Conservation (phyloP, 2,797 vertebrate genomes). For the Argyrosomus regius region DNA sequence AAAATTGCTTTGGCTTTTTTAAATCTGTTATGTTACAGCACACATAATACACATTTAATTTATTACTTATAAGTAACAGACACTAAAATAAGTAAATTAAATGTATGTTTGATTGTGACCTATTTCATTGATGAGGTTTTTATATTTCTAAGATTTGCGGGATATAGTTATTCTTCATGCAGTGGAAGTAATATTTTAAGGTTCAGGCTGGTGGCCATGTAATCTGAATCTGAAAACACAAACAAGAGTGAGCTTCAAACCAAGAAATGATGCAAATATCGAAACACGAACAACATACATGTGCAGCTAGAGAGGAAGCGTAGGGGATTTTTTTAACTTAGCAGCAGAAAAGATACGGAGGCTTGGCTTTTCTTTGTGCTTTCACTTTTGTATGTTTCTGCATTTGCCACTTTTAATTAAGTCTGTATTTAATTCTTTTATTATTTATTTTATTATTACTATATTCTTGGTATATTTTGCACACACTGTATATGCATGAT, state of each 20-base stretch:
- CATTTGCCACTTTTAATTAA: not conserved
- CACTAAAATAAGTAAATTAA: constrained; percentile 18
- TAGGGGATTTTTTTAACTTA: not conserved
- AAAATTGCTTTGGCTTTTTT: not conserved
- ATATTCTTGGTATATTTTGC: not conserved
- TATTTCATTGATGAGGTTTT: constrained; percentile 3
- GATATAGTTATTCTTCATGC: not conserved
- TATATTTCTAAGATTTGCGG: constrained; percentile 15
- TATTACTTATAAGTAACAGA: not conserved
- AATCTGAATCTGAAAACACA: not conserved
- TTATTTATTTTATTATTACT: too few species aligned
- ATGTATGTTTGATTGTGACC: not conserved
- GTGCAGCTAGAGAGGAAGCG: not conserved
- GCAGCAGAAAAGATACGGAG: not conserved
- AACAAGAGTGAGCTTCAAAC: not conserved
- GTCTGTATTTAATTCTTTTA: not conserved
- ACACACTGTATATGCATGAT: not conserved
- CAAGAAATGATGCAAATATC: constrained; percentile 14
- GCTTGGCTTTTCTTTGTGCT: not conserved
- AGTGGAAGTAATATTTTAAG: constrained; percentile 3
- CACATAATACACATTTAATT: not conserved
- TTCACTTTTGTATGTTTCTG: not conserved
- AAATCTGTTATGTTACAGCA: constrained; percentile 3
- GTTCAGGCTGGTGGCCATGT: not conserved
- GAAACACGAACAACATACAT: not conserved